Conservation (phyloP, 2,888 invertebrate species). For the Penaeus monodon region DNA sequence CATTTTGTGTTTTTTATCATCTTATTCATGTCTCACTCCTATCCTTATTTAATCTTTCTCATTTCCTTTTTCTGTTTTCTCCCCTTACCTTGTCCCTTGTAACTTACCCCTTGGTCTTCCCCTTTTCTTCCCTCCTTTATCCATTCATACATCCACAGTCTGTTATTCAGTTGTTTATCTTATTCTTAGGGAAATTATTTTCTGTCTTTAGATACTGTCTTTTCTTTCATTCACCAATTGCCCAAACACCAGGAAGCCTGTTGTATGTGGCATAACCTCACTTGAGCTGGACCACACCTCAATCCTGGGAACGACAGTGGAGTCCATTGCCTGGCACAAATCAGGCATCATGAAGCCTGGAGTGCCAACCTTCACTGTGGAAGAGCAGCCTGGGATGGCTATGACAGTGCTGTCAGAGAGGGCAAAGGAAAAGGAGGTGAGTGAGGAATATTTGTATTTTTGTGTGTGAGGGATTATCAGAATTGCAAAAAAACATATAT, state of each 20-base stretch:
- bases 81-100: too few relatives aligned
- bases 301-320: slow-evolving; percentile 84
- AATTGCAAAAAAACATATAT: too few relatives aligned
- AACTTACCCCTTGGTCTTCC: too few relatives aligned
- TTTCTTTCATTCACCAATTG: too few relatives aligned
- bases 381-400: slow-evolving; percentile 75
- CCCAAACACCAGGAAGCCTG: slow-evolving; percentile 76
- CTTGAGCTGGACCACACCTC: slow-evolving; percentile 91
- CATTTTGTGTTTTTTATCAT: neutral
- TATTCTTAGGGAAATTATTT: too few relatives aligned
- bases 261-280: slow-evolving; percentile 90
- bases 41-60: neutral
- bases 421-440: slow-evolving; percentile 77
- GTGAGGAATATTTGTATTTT: neutral
- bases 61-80: neutral
- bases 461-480: too few relatives aligned
- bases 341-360: slow-evolving; percentile 91
- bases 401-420: slow-evolving; percentile 78
- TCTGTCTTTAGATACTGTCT: too few relatives aligned
- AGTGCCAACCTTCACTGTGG: slow-evolving; percentile 80
- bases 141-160: too few relatives aligned
- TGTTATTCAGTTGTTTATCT: too few relatives aligned
- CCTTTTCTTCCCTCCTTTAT: too few relatives aligned
- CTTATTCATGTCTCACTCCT: neutral
- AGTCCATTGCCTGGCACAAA: slow-evolving; percentile 92